These are phyloP conservation scores for Caerostris extrusa DNA, from an alignment of 1,140 invertebrate species.

Conservation along the genomic window DNA sequence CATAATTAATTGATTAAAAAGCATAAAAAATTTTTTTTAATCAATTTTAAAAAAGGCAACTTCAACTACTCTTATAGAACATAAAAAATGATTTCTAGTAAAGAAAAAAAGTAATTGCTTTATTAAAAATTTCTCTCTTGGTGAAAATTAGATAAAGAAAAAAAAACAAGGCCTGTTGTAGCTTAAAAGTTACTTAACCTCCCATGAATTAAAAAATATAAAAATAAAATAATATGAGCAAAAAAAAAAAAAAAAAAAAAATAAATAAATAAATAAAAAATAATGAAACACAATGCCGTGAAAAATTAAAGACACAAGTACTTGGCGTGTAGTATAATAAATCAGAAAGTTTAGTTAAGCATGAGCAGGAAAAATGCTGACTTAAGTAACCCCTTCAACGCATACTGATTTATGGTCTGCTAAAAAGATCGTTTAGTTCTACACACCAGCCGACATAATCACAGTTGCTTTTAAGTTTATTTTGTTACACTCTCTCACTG, in stretches of 20 bases:
- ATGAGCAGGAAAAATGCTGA: conserved; percentile 15
- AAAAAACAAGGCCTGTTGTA: background rate
- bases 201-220: background rate
- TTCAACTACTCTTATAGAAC: no score
- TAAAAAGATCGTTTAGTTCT: conserved; percentile 26
- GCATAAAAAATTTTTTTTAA: no score
- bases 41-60: no score
- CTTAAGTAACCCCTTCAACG: conserved; percentile 20
- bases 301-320: conserved; percentile 17
- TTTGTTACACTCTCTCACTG: conserved; percentile 5
- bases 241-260: no score
- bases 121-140: no score
- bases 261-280: background rate
- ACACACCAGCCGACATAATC: background rate
- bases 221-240: no score
- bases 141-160: no score
- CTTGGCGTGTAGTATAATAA: conserved; percentile 17
- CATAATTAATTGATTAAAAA: no score
- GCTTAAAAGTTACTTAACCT: background rate
- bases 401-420: conserved; percentile 43
- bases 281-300: background rate
- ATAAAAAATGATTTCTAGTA: no score
- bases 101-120: no score
- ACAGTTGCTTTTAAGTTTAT: background rate
- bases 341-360: conserved; percentile 32